Base-by-base conservation (phyloP, 2,113 vertebrate species). In the Nerophis ophidion region DNA sequence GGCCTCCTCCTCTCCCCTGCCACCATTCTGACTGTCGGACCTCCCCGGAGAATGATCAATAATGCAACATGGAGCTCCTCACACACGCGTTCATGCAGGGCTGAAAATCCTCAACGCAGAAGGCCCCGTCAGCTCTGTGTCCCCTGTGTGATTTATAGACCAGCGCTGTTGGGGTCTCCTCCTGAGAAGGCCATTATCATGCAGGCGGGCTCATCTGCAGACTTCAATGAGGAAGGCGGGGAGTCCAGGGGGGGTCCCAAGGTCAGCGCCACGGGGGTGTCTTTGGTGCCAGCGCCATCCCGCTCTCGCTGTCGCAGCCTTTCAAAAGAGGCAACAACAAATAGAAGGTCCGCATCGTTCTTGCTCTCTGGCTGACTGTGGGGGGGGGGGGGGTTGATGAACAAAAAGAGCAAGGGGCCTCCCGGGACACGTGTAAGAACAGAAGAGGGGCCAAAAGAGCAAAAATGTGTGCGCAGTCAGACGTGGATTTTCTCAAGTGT, bases 1-100 rank as follows among this genome's bases (percentile, higher is more conserved):
- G 26, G 44, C 52, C 71, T 51, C 48, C 57, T 53, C 56, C 60
- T 53, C 53, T 65, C 36, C 57, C 57, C 60, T 53, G 62, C 72
- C 61, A 75, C 72, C 68, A 67, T 77, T 85, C 80, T 65, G 68
- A 72, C 82, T 81, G 79, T 82, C 77, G 83, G 84, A 66, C 70
- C 71, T 86, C 84, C 84, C 81, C 81, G 57, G 50, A 68, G 68
- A 77, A 50, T 61, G 79, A 87, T 88, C 84, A 89, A 88, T 89
- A 87, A 84, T 89, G 84, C 72, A 89, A 50, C 38, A 33, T 74
- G 61, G 77, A 77, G 60, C 75, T 68, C 67, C 71, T 70, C 55
- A 26, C 26, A 26, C 26, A 26, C 26, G 26, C 26, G 26, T 26
- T 26, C 26, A 26, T 26, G 26, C 26, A 51, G 16, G 33, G 62